Conservation (phyloP, 1,140 invertebrate species). For the Halyomorpha halys region DNA sequence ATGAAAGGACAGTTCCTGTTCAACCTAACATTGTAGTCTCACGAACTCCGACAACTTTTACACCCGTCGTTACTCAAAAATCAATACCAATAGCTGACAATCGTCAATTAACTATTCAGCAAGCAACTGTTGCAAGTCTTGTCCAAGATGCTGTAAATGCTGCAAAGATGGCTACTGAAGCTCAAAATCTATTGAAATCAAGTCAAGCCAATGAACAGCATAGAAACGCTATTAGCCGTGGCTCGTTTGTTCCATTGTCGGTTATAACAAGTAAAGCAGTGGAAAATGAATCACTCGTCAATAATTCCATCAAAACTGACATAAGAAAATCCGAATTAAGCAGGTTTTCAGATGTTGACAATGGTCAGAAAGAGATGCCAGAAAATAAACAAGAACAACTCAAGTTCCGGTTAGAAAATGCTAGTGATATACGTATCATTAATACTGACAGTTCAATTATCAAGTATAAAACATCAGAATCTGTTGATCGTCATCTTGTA, state of each 20-base stretch:
- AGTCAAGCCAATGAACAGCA: constrained; percentile 1
- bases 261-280: constrained; percentile 11
- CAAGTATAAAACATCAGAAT: constrained; percentile 5
- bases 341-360: constrained; percentile 7
- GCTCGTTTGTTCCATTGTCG: background rate
- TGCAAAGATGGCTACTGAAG: constrained; percentile 29
- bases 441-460: constrained; percentile 13
- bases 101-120: constrained; percentile 24
- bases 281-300: background rate
- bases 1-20: constrained; percentile 12
- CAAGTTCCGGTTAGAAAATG: constrained; percentile 1
- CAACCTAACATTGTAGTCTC: constrained; percentile 26
- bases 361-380: constrained; percentile 5
- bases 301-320: background rate
- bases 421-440: constrained; percentile 6
- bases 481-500: constrained; percentile 9
- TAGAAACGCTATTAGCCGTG: background rate
- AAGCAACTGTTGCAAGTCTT: constrained; percentile 31
- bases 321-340: background rate
- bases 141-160: constrained; percentile 34
- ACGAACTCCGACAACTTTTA: constrained; percentile 22
- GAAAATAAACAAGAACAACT: constrained; percentile 3
- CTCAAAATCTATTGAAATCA: constrained; percentile 17
- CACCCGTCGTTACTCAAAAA: constrained; percentile 26
- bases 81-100: constrained; percentile 24